Percentiles rank a stretch among this genome's conserved stretches.
These are phyloP conservation scores for Rhinopomastus cyanomelas DNA, from an alignment of 2,113 vertebrate species.

Conservation along the genomic window DNA sequence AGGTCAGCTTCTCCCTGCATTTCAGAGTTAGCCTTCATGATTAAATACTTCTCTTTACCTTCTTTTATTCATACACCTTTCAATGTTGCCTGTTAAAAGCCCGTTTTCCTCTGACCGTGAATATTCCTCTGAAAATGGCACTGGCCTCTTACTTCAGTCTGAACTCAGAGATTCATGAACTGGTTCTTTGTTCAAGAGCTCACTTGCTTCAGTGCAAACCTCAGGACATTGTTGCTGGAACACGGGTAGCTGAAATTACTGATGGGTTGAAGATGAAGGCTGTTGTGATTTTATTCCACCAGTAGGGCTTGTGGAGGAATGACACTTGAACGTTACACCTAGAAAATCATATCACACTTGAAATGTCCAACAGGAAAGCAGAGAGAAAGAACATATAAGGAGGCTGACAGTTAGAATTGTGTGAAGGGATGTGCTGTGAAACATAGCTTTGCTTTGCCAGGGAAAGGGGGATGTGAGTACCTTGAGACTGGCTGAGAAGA, in stretches of 20 bases:
- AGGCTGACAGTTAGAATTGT: too few species aligned
- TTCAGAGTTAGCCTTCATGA: background rate
- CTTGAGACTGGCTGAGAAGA: too few species aligned
- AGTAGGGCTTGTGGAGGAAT: background rate
- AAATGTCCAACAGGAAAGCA: background rate
- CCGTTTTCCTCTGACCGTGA: background rate
- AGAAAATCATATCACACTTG: background rate
- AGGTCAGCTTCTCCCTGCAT: background rate
- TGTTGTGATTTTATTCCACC: background rate
- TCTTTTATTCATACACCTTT: background rate
- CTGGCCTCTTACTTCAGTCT: background rate
- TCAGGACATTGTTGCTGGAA: background rate
- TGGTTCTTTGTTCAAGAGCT: background rate
- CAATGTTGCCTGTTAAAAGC: background rate
- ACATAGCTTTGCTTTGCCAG: background rate
- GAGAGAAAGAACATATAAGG: background rate
- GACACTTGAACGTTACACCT: background rate
- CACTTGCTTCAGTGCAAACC: background rate
- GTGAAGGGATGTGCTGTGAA: too few species aligned
- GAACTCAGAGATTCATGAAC: slow-evolving; percentile 14
- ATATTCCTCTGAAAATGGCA: slow-evolving; percentile 37
- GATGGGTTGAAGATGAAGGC: background rate
- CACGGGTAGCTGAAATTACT: background rate
- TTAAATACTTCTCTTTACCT: background rate
- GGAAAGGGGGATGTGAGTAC: too few species aligned